phyloP scores from a whole-genome alignment of 2,888 invertebrate species.

The Unio pictorum region DNA sequence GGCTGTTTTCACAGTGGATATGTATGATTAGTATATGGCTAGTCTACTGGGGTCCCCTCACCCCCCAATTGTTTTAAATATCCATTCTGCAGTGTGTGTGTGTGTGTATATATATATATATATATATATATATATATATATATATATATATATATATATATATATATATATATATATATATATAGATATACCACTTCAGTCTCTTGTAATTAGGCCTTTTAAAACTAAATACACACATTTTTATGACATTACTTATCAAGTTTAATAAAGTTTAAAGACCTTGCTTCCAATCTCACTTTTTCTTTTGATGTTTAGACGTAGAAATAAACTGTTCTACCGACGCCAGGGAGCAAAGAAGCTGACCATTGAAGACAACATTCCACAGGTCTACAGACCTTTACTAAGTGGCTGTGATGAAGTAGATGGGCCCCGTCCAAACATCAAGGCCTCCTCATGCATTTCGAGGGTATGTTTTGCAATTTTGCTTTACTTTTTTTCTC shows the following conservation, averaged over 20 bases:
- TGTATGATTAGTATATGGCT: no score
- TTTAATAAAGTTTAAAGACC: not conserved
- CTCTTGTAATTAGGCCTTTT: no score
- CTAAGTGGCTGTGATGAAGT: constrained; percentile 40
- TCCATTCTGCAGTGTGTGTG: no score
- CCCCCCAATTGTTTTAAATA: no score
- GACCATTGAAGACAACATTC: constrained; percentile 35
- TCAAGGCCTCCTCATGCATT: constrained; percentile 1
- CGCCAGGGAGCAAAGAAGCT: constrained; percentile 21
- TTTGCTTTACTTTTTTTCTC: no score
- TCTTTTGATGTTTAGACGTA: constrained; percentile 22
- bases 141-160: not conserved
- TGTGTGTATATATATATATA: no score
- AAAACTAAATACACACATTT: no score
- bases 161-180: not conserved
- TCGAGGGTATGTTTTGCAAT: no score
- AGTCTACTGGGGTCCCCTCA: no score
- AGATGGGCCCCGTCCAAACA: constrained; percentile 31
- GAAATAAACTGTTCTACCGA: constrained; percentile 26
- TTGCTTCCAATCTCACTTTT: no score
- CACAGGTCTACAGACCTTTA: constrained; percentile 36
- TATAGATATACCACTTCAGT: not conserved
- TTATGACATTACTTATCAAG: not conserved
- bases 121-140: not conserved
- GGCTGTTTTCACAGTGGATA: no score